Conservation (phyloP, 1,140 invertebrate genomes). For the Branchinecta lindahli region DNA sequence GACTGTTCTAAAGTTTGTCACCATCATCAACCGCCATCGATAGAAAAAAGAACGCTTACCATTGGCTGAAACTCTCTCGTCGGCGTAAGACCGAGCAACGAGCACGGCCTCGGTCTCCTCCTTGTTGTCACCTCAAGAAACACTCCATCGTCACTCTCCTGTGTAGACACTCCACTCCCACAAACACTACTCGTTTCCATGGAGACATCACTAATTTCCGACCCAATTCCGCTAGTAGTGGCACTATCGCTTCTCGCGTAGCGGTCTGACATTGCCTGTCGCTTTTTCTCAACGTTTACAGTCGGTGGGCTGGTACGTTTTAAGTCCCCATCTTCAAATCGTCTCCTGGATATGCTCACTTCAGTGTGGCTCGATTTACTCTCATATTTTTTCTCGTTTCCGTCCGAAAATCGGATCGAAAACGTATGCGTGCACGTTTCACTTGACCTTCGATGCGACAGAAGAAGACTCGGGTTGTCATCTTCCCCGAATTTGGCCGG, state of each 20-base stretch:
- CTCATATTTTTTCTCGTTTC: background rate
- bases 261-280: background rate
- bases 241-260: conserved; percentile 29
- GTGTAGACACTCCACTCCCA: conserved; percentile 12
- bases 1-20: no score
- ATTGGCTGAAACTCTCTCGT: background rate
- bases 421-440: background rate
- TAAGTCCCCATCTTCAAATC: background rate
- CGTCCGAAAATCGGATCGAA: background rate
- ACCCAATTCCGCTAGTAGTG: conserved; percentile 31
- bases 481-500: background rate
- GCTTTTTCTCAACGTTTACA: background rate
- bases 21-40: no score
- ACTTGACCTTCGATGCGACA: background rate
- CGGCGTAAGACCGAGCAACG: conserved; percentile 8
- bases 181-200: conserved; percentile 17
- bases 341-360: background rate
- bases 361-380: conserved; percentile 8
- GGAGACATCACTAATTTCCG: conserved; percentile 30
- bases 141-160: conserved; percentile 11
- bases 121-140: conserved; percentile 4
- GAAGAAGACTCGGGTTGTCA: background rate
- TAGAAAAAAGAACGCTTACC: background rate
- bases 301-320: background rate
- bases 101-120: conserved; percentile 14